Conservation (phyloP, 1,140 invertebrate species). For the Zaprionus inermis region DNA sequence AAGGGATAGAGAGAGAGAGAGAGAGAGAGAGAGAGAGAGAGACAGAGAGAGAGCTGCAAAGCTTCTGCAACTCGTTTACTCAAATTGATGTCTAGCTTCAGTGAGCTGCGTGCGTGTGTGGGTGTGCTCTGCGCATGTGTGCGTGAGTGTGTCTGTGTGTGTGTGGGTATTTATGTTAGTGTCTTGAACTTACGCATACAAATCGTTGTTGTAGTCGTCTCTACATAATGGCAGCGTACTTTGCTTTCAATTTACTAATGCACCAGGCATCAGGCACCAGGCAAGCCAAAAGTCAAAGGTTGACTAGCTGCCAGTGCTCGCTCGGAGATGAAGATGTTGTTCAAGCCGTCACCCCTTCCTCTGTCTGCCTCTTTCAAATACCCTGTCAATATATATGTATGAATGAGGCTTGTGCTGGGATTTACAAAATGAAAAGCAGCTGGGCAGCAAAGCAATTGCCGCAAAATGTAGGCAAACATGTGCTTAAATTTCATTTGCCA, state of each 20-base stretch:
- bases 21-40: not conserved
- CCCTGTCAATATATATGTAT: not conserved
- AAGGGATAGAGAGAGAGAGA: constrained; percentile 5
- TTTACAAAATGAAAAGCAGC: not conserved
- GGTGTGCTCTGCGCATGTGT: constrained; percentile 6
- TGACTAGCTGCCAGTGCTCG: constrained; percentile 49
- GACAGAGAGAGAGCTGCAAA: constrained; percentile 35
- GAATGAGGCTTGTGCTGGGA: not conserved
- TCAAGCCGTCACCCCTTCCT: not conserved
- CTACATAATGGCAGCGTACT: constrained; percentile 55
- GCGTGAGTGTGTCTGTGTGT: constrained; percentile 6
- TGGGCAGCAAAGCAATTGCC: too few species aligned
- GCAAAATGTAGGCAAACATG: not conserved
- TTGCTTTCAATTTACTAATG: constrained; percentile 80
- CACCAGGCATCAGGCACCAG: constrained; percentile 40
- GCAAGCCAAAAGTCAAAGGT: constrained; percentile 53
- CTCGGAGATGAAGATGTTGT: constrained; percentile 39
- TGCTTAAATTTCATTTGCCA: not conserved
- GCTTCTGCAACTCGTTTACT: constrained; percentile 39
- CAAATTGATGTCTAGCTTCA: constrained; percentile 40
- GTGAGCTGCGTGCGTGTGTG: constrained; percentile 6
- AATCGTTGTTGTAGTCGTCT: constrained; percentile 34
- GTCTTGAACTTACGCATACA: constrained; percentile 57
- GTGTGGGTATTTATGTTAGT: constrained; percentile 57
- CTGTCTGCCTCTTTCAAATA: too few species aligned